Conservation (phyloP, 53 echinoderm and acorn worm genomes). For the Temnopleurus reevesii region DNA sequence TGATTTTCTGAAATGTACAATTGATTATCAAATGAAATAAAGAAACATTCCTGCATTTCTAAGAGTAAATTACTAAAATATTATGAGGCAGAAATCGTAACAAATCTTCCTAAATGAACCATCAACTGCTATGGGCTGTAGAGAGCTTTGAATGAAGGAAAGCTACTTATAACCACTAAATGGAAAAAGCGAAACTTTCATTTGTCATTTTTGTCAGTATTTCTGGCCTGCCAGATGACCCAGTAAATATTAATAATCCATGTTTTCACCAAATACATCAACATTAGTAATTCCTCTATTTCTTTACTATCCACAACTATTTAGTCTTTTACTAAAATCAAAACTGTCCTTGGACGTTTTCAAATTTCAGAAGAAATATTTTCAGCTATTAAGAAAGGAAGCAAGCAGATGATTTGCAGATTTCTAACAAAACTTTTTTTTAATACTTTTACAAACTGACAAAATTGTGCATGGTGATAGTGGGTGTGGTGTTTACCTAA, state of each 20-base stretch:
- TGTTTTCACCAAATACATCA: neutral
- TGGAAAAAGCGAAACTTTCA: neutral
- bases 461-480: neutral
- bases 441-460: neutral
- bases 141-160: too few relatives aligned
- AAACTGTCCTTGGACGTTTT: neutral
- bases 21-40: too few relatives aligned
- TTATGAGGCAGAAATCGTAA: too few relatives aligned
- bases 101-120: too few relatives aligned
- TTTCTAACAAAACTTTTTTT: too few relatives aligned
- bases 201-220: neutral
- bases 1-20: too few relatives aligned
- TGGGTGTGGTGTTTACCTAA: too few relatives aligned
- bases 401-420: neutral
- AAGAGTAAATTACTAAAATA: neutral
- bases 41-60: too few relatives aligned
- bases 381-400: neutral
- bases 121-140: too few relatives aligned
- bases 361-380: neutral
- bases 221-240: constrained; percentile 10
- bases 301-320: neutral
- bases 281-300: neutral
- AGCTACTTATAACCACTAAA: neutral
- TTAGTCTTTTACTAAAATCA: neutral
- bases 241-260: neutral